phyloP scores from a whole-genome alignment of 2,888 invertebrate species.

The Pristionchus fissidentatus region DNA sequence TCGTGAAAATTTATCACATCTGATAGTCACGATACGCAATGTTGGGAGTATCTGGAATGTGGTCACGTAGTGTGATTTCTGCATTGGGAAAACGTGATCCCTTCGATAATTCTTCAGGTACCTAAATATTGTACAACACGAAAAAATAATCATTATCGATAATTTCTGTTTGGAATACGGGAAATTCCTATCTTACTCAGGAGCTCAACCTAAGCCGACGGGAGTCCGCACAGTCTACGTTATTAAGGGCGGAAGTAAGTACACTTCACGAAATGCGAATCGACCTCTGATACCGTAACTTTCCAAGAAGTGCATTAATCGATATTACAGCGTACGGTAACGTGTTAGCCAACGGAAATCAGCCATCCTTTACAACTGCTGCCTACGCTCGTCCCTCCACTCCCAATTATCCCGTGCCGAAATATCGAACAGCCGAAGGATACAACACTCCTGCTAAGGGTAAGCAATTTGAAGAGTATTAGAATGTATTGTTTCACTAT shows the following conservation, averaged over 20 bases:
- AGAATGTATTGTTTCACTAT: too few relatives aligned
- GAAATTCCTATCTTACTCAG: not conserved
- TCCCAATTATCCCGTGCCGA: not conserved
- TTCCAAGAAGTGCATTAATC: too few relatives aligned
- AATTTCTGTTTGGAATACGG: too few relatives aligned
- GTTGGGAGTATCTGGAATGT: too few relatives aligned
- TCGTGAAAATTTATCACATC: too few relatives aligned
- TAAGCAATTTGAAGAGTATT: not conserved
- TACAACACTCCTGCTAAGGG: conserved; percentile 24
- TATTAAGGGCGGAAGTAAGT: conserved; percentile 28
- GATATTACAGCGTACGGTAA: conserved; percentile 26
- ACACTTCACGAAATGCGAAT: too few relatives aligned
- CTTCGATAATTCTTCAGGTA: too few relatives aligned
- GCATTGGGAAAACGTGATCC: too few relatives aligned
- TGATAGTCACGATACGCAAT: too few relatives aligned
- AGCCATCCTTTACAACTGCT: conserved; percentile 35
- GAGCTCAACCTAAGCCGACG: not conserved
- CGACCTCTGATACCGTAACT: not conserved
- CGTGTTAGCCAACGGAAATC: conserved; percentile 2
- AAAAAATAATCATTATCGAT: too few relatives aligned
- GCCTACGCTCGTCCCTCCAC: not conserved
- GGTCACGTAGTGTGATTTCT: too few relatives aligned
- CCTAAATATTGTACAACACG: too few relatives aligned
- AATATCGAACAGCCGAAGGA: conserved; percentile 1
- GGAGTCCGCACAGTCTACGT: conserved; percentile 14